Evolutionary conservation across 2,113 vertebrate species (phyloP), one percentile per base, ranked within the genome.

Genomic region (Barbus barbus): DNA sequence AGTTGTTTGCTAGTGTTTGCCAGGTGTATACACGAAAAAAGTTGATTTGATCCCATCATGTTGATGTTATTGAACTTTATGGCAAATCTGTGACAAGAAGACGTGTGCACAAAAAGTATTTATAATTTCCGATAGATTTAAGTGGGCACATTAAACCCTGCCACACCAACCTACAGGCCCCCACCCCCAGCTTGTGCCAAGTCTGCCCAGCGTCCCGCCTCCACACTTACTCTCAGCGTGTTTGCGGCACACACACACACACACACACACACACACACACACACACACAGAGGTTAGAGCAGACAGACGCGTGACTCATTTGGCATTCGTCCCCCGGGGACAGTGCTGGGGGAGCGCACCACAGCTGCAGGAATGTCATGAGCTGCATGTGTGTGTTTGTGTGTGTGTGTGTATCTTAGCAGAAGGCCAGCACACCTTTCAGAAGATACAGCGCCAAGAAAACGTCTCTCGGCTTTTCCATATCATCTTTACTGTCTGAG

Each of bases 281-380:
- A 88, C 86, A 88, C n/a, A 91, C 91, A 86, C 88, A 91, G 92
- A 94, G 93, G 94, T 93, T 94, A 94, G 93, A 91, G 92, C 93
- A 94, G 94, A 95, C 94, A 94, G 94, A 93, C 94, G 94, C 93
- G 93, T 95, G 94, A 95, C 93, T 95, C 93, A 95, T 95, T 95
- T 95, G 94, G 93, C 94, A 94, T 95, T 94, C 92, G 90, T 94
- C 91, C 92, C 93, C 93, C 89, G 92, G 94, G 93, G 93, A 94
- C 92, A 93, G 88, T 76, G 92, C 91, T 90, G 91, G 91, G 92
- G 92, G 92, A 87, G 80, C 91, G 89, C 91, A 89, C 91, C 90
- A 90, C 94, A 94, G 94, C 94, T 95, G 93, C 93, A 94, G 93
- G 94, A 93, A 95, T 94, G 93, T 94, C 94, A 94, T 91, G 91